Evolutionary conservation across 2,888 invertebrate genomes (phyloP).

Genomic region (Cephalotes varians): DNA sequence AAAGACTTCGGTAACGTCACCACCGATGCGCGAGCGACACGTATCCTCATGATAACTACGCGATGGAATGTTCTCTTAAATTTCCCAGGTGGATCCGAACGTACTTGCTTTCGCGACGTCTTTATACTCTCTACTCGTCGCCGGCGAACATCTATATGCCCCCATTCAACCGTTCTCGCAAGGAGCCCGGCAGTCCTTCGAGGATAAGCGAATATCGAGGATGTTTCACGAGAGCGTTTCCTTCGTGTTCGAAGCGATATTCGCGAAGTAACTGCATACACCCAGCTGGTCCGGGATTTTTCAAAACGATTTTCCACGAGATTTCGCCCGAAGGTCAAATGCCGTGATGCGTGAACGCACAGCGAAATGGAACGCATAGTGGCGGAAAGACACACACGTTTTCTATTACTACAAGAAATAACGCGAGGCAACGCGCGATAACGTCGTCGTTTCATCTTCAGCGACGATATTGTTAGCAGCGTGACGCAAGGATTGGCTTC

Average conservation of each 20-base stretch:
- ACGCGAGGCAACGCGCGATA: conserved; percentile 5
- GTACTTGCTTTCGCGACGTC: conserved; percentile 72
- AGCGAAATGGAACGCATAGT: neutral
- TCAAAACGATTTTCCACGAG: conserved; percentile 10
- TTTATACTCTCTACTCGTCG: conserved; percentile 65
- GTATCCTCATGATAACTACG: conserved; percentile 74
- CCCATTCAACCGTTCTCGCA: conserved; percentile 66
- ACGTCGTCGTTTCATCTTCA: neutral
- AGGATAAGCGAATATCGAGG: conserved; percentile 72
- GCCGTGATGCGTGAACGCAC: neutral
- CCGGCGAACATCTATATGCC: conserved; percentile 61
- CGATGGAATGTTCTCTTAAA: conserved; percentile 77
- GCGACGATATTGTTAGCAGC: conserved; percentile 44
- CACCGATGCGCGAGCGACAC: conserved; percentile 49
- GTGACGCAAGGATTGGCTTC: conserved; percentile 50
- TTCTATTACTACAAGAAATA: conserved; percentile 6
- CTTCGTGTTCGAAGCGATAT: conserved; percentile 5
- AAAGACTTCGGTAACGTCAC: conserved; percentile 58
- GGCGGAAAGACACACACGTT: neutral
- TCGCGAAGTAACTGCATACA: neutral
- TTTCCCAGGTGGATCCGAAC: conserved; percentile 75
- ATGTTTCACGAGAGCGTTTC: conserved; percentile 66
- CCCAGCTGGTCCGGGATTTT: conserved; percentile 5
- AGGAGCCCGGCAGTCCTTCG: conserved; percentile 66
- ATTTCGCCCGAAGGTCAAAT: neutral